Percentiles rank a stretch among this genome's conserved stretches.
These are phyloP conservation scores for Habroteleia sp. DNA, from an alignment of 2,888 invertebrate genomes.

Conservation along the genomic window DNA sequence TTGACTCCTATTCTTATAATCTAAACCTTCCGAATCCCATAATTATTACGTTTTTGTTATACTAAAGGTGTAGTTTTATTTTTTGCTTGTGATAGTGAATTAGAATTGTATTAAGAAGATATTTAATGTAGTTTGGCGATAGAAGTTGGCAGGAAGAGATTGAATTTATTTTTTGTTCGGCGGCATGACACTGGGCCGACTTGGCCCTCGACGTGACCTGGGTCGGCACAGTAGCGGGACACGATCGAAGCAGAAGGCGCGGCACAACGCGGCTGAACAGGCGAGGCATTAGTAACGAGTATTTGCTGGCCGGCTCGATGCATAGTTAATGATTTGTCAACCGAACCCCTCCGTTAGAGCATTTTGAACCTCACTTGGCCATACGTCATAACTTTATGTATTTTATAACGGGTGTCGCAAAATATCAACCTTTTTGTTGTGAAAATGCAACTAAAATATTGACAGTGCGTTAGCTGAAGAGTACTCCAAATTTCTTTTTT, in stretches of 20 bases:
- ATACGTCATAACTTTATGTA: constrained; percentile 77
- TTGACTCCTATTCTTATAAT: too few species aligned
- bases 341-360: constrained; percentile 74
- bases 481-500: too few species aligned
- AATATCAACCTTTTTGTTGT: too few species aligned
- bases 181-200: constrained; percentile 7
- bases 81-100: too few species aligned
- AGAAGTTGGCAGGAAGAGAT: constrained; percentile 55
- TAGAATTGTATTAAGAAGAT: not conserved
- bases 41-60: too few species aligned
- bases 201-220: constrained; percentile 25
- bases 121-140: too few species aligned
- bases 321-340: constrained; percentile 82
- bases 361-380: constrained; percentile 77
- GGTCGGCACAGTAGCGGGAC: constrained; percentile 38
- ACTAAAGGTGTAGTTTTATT: too few species aligned
- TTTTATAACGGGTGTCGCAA: constrained; percentile 68
- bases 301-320: constrained; percentile 81
- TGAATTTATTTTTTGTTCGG: too few species aligned
- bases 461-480: too few species aligned
- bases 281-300: constrained; percentile 79
- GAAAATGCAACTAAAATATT: too few species aligned
- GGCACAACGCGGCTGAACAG: constrained; percentile 68
- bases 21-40: too few species aligned
- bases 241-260: constrained; percentile 55